phyloP scores from a whole-genome alignment of 2,113 vertebrate species.

The Opisthocomus hoazin region DNA sequence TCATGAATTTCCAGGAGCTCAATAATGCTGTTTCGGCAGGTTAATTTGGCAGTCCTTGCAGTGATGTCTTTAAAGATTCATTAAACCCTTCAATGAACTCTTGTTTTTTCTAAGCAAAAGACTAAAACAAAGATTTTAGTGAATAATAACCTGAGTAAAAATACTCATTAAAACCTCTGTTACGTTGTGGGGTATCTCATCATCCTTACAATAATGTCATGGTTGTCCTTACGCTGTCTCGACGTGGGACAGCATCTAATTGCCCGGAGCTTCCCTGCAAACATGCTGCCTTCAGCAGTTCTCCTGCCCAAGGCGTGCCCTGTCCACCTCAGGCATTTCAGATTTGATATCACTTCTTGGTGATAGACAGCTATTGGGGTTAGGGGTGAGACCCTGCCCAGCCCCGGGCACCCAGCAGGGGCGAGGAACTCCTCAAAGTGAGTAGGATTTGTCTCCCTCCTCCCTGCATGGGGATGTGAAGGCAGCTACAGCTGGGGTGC shows the following conservation, averaged over 20 bases:
- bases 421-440: neutral
- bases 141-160: neutral
- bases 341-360: neutral
- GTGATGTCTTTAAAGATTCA: neutral
- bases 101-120: neutral
- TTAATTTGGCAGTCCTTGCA: neutral
- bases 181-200: neutral
- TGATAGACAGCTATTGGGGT: no score
- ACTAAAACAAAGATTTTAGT: neutral
- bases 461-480: neutral
- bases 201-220: neutral
- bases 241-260: neutral
- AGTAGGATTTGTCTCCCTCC: neutral
- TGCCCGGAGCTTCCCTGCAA: neutral
- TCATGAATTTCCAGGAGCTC: slow-evolving; percentile 1
- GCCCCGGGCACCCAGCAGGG: neutral
- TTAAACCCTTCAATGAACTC: neutral
- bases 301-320: neutral
- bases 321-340: rapidly evolving
- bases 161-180: neutral
- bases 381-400: neutral
- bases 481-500: neutral
- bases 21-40: slow-evolving; percentile 9
- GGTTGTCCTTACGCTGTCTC: neutral
- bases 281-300: neutral